phyloP scores from a whole-genome alignment of 2,113 vertebrate species.

The Perognathus longimembris region DNA sequence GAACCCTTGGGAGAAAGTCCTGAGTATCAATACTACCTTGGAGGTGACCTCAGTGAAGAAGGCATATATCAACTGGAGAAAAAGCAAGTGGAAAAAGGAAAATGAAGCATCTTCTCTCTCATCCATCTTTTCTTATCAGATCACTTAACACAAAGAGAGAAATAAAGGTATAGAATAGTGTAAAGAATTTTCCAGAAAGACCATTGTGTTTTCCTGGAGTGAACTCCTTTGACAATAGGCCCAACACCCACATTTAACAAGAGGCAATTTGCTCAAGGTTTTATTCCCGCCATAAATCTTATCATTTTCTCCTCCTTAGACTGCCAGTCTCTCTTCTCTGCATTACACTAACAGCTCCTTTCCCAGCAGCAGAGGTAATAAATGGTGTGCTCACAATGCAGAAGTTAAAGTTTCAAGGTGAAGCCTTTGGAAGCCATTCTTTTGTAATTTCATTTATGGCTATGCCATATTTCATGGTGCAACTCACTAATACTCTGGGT shows the following conservation, averaged over 20 bases:
- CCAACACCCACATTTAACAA: conserved; percentile 64
- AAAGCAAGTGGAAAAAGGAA: neutral
- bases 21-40: neutral
- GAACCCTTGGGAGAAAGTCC: neutral
- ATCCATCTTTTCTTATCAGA: conserved; percentile 15
- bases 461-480: conserved; percentile 80
- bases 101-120: neutral
- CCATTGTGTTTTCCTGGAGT: conserved; percentile 40
- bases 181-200: conserved; percentile 60
- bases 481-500: conserved; percentile 81
- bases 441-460: conserved; percentile 85
- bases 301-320: conserved; percentile 69
- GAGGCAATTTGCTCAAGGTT: conserved; percentile 70
- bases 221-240: conserved; percentile 68
- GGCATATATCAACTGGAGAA: conserved; percentile 17
- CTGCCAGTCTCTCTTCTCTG: conserved; percentile 72
- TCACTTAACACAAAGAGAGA: conserved; percentile 53
- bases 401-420: conserved; percentile 85
- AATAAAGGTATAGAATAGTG: conserved; percentile 38
- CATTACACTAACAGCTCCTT: conserved; percentile 67
- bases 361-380: conserved; percentile 81
- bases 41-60: neutral
- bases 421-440: conserved; percentile 84
- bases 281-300: conserved; percentile 69
- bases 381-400: conserved; percentile 78